Base-by-base conservation (phyloP, 2,888 invertebrate species). In the Pheosia tremula region DNA sequence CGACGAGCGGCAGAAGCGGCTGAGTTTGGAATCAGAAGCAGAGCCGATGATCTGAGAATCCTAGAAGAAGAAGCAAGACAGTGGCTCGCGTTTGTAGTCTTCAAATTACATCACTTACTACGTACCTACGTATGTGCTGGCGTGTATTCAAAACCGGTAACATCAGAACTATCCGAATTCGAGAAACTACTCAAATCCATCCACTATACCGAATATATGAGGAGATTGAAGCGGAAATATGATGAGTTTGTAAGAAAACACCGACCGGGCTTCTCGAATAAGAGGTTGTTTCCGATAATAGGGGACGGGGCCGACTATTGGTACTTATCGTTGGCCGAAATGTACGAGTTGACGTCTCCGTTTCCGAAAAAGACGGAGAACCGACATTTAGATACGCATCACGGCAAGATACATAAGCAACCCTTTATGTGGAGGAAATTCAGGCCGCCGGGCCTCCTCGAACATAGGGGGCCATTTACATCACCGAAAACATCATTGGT, bases 261-360 rank as follows among this genome's bases (percentile, higher is more conserved):
- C 68, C 83, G 88, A 54, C 89, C 92, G n/a, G 72, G 76, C 62
- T 93, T 91, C 70, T 85, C 88, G 6, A 93, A 93, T 71, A 91
- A 93, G 68, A 82, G 85, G 67, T 72, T 93, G 57, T 93, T 93
- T 73, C 93, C 93, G 5, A 85, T 93, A 65, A 93, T 93, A 69
- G 93, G 93, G 11, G 87, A 92, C 65, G 92, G 93, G 6, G 76
- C 85, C 36, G 92, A 93, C 67, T 93, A 93, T 76, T 93, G 93
- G 93, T 93, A 93, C 74, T 76, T 93, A 68, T 91, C 93, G n/a
- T 72, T 93, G 54, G 79, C 91, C n/a, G 93, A 93, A 78, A 91
- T 93, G 91, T 93, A 92, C 66, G 89, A 93, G 66, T 68, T 93
- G 62, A 89, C 93, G n/a, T 64, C 66, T n/a, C 80, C 83, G 3